phyloP scores from a whole-genome alignment of 2,888 invertebrate species.

The Sturmia bella region DNA sequence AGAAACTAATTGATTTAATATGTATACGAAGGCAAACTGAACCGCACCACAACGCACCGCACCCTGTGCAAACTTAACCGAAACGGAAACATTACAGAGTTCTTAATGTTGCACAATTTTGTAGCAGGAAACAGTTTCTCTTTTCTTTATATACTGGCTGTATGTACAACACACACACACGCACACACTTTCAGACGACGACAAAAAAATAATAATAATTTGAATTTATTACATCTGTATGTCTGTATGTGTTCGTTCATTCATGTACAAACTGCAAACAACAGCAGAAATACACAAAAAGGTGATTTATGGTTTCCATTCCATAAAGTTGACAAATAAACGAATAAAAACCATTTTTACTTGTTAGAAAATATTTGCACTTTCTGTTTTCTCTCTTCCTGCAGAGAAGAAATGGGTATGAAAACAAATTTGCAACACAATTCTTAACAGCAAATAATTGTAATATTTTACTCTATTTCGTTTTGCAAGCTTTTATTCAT shows the following conservation, averaged over 20 bases:
- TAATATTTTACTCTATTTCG: not conserved
- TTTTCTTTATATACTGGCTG: not conserved
- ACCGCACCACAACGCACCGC: too few species aligned
- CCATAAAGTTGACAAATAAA: conserved; percentile 27
- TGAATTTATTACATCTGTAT: not conserved
- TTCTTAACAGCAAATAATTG: conserved; percentile 5
- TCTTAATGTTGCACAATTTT: conserved; percentile 19
- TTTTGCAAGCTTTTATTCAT: not conserved
- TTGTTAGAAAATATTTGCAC: conserved; percentile 14
- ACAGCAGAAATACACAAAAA: conserved; percentile 2
- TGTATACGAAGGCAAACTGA: not conserved
- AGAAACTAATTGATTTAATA: conserved; percentile 12
- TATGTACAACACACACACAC: not conserved
- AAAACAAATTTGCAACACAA: not conserved
- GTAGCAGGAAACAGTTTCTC: conserved; percentile 5
- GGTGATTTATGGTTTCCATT: conserved; percentile 42
- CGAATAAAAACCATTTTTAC: not conserved
- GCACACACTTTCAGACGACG: not conserved
- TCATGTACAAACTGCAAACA: not conserved
- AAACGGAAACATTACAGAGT: conserved; percentile 19
- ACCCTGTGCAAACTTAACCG: not conserved
- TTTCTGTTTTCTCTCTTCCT: not conserved
- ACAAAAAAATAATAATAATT: not conserved
- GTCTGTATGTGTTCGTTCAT: not conserved
- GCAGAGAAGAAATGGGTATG: not conserved